Base-by-base conservation (phyloP, 2,797 vertebrate genomes). In the Chrysocyon brachyurus region DNA sequence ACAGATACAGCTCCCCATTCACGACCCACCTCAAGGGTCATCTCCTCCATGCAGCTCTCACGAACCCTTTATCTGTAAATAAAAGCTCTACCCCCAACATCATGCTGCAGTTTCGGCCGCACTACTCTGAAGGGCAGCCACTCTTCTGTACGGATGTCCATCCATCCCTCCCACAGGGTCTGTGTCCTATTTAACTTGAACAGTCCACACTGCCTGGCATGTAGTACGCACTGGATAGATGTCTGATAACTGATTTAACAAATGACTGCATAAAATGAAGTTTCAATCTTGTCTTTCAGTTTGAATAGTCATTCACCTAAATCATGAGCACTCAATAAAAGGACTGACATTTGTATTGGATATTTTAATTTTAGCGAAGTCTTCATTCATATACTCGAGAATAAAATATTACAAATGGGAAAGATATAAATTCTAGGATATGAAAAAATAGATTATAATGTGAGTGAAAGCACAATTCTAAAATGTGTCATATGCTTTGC, bases 341-440 rank as follows among this genome's bases (percentile, higher is more conserved):
- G 68, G 24, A 24, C 0, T 61, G 24, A 79, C 54, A 75, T 68
- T 70, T 94, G n/a, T 28, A 77, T 1, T n/a, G 2, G 11, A 17
- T 92, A 88, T 56, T 83, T 96, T 87, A 70, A 83, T 46, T 78
- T 96, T 64, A 86, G 19, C 49, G 72, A 86, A 61, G 36, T 86
- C 6, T 78, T 86, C 63, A 92, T 61, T 72, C 72, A 83, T 36
- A 63, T 52, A 63, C 36, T 90, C 73, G 63, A 82, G 36, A 84
- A 93, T 86, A 87, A 56, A 96, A 85, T 61, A 79, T 49, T 78
- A 57, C 22, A 73, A 79, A 73, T 21, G 57, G 59, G 77, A 78
- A 79, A 92, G 56, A 56, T 40, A 66, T 2, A 12, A 72, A 40
- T 72, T 79, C 52, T 83, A 89, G 49, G 31, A 91, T 17, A 84